Evolutionary conservation across 2,797 vertebrate species (phyloP), one percentile per base, ranked within the genome.

Genomic region (Heliangelus exortis): DNA sequence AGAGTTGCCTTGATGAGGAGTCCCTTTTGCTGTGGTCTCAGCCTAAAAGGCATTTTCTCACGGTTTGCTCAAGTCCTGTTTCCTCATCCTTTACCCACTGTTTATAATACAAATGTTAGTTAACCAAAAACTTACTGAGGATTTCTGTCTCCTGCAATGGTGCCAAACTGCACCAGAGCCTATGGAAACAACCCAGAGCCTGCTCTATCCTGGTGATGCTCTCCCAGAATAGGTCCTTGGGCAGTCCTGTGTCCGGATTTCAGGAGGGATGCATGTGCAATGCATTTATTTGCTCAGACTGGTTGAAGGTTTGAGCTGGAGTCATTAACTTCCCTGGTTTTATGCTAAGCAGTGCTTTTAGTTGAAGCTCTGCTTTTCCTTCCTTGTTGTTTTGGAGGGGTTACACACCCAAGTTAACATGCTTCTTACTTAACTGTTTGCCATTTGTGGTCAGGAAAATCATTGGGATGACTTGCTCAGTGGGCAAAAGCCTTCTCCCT

Each of bases 81-180:
- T 94, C 93, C 92, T 96, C 95, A 88, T 94, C 89, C 92, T 86
- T 95, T 94, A 43, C 89, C 66, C 87, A 31, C 77, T 95, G 92
- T 97, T 97, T 97, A 96, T 93, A 96, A 87, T 81, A 75, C 58
- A 92, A 92, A 96, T 66, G 88, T 87, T 96, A 94, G 78, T 96
- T 95, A 96, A 90, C 92, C 89, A 95, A 97, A 95, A 93, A 94
- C 92, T 91, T 73, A 29, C 57, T 80, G 69, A 93, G 89, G 66
- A 85, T 54, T 90, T 89, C 79, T 96, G 77, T 81, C 77, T 92
- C 85, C 63, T 83, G 90, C 85, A 74, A 7, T 75, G 74, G 51
- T 83, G 83, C 77, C 95, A 95, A 75, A 75, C 65, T 89, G 68
- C 77, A 88, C 6, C 17, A 59, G 22, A 75, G 66, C 63, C 76